A percentile compares a stretch with the other conserved stretches of the same genome.
These are phyloP conservation scores for Acanthiza pusilla DNA, from an alignment of 2,797 vertebrate genomes.

Conservation along the genomic window DNA sequence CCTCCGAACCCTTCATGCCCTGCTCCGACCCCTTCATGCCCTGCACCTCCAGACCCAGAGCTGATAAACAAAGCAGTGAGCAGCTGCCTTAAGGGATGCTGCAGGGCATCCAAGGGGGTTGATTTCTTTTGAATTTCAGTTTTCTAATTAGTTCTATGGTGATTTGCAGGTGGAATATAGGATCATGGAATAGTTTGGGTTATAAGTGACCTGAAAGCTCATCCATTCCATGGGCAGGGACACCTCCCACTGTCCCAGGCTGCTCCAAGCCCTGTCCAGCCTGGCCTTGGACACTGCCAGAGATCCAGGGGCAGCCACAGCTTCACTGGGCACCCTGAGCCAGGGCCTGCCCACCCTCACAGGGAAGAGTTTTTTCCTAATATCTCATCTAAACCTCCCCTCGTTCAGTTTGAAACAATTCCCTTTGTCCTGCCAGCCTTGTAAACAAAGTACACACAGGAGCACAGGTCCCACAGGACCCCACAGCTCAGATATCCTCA, in stretches of 20 bases:
- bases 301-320: neutral
- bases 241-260: neutral
- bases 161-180: neutral
- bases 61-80: neutral
- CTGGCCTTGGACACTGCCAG: neutral
- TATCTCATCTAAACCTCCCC: neutral
- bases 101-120: neutral
- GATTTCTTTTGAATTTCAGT: neutral
- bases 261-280: neutral
- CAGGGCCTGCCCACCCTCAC: accelerated
- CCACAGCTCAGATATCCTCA: neutral
- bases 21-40: too few relatives aligned
- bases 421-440: neutral
- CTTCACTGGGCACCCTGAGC: neutral
- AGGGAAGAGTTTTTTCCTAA: neutral
- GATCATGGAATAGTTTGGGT: neutral
- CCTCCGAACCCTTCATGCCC: too few relatives aligned
- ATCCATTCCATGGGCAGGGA: neutral
- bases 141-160: neutral
- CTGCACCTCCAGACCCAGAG: neutral
- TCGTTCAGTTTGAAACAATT: neutral
- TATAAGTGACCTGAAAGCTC: accelerated
- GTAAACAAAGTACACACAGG: neutral
- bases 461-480: neutral
- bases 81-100: neutral